Conservation (phyloP, 2,113 vertebrate species). For the Cynopterus brachyotis region DNA sequence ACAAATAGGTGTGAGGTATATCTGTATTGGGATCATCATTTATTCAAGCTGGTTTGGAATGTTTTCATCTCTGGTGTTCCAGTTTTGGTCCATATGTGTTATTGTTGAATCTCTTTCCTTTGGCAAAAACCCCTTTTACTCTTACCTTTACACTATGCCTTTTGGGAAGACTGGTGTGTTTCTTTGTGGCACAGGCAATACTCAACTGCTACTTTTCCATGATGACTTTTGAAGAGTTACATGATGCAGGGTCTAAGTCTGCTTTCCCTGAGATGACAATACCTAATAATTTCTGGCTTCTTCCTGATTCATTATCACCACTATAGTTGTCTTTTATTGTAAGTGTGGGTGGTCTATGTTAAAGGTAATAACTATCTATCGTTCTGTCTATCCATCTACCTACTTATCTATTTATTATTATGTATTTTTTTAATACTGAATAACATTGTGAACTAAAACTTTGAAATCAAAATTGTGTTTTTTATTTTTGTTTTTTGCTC, state of each 20-base stretch:
- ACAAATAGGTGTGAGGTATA: rapidly evolving
- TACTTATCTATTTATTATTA: not conserved
- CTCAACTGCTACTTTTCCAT: not conserved
- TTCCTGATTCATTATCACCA: not conserved
- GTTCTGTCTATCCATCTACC: not conserved
- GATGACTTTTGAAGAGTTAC: not conserved
- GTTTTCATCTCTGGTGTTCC: not conserved
- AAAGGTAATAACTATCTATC: not conserved
- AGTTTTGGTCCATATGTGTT: not conserved
- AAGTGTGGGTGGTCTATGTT: not conserved
- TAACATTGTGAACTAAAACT: not conserved
- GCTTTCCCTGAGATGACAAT: not conserved
- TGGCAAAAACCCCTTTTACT: not conserved
- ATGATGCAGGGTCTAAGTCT: not conserved
- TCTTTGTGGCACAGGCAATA: not conserved
- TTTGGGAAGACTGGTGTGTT: not conserved
- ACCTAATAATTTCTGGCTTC: not conserved
- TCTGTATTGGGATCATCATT: too few relatives aligned
- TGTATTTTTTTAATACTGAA: not conserved
- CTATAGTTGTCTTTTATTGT: not conserved
- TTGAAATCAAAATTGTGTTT: not conserved
- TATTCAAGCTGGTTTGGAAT: too few relatives aligned
- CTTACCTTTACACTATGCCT: not conserved
- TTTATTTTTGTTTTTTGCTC: not conserved
- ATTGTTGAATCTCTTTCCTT: not conserved